A percentile compares a stretch with the other conserved stretches of the same genome.
Conservation (phyloP, 2,888 invertebrate genomes). For the Drosophila lutescens region DNA sequence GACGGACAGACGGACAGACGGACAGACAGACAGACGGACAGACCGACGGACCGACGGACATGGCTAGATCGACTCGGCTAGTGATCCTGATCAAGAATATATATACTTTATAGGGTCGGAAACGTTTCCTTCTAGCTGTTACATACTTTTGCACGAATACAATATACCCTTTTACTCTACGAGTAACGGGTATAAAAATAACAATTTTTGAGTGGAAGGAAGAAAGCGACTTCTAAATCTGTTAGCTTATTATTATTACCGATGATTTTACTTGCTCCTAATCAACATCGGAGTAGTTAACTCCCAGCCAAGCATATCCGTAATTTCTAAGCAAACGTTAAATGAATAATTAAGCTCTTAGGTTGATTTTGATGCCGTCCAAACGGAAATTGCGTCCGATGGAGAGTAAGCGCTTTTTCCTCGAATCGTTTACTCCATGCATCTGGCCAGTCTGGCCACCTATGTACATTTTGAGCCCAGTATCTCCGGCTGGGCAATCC, state of each 20-base stretch:
- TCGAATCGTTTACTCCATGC: not conserved
- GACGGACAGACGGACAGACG: too few relatives aligned
- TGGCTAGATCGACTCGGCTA: too few relatives aligned
- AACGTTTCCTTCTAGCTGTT: too few relatives aligned
- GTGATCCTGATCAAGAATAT: too few relatives aligned
- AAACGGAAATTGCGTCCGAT: constrained; percentile 27
- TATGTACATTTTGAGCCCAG: constrained; percentile 5
- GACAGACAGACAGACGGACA: too few relatives aligned
- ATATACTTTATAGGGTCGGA: too few relatives aligned
- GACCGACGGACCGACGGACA: too few relatives aligned
- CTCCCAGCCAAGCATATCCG: constrained; percentile 5
- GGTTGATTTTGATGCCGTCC: constrained; percentile 7
- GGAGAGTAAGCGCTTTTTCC: not conserved
- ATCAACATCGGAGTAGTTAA: constrained; percentile 34
- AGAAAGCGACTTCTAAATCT: not conserved
- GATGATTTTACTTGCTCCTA: constrained; percentile 41
- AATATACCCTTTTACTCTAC: too few relatives aligned
- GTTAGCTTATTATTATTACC: constrained; percentile 32
- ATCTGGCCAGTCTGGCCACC: constrained; percentile 2
- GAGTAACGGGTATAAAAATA: too few relatives aligned
- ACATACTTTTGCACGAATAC: too few relatives aligned
- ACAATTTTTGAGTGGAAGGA: too few relatives aligned
- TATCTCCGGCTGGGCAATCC: constrained; percentile 8
- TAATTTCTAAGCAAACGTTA: constrained; percentile 47
- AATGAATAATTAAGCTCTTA: constrained; percentile 48